Percentiles rank a stretch among this genome's conserved stretches.
phyloP scores from a whole-genome alignment of 1,140 invertebrate species.

The Pseudobourletiella spinata region DNA sequence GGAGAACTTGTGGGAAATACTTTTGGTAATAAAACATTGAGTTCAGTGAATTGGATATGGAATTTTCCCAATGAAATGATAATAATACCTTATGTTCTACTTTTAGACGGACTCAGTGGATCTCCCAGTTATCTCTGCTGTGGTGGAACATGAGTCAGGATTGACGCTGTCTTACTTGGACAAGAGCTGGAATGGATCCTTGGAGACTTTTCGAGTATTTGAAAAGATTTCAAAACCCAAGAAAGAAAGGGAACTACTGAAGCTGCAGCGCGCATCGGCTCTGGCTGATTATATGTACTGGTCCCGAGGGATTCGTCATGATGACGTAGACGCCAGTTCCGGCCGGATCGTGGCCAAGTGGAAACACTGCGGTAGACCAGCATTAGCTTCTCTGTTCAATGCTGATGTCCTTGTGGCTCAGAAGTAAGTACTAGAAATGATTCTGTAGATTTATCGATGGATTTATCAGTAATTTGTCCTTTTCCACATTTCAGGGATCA shows the following conservation, averaged over 20 bases:
- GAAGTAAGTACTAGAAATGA: constrained; percentile 16
- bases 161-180: constrained; percentile 5
- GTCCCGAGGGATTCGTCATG: background rate
- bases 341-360: constrained; percentile 15
- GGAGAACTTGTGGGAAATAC: constrained; percentile 6
- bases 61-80: too few species aligned
- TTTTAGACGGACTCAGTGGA: constrained; percentile 1
- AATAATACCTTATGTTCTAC: too few species aligned
- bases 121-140: constrained; percentile 1
- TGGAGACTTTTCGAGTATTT: constrained; percentile 19
- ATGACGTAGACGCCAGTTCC: background rate
- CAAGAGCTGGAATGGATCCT: background rate
- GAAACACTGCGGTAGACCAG: constrained; percentile 1
- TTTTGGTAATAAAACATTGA: too few species aligned
- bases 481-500: constrained; percentile 15
- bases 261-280: constrained; percentile 9
- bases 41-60: too few species aligned
- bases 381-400: background rate
- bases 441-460: constrained; percentile 1
- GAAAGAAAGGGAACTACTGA: constrained; percentile 10
- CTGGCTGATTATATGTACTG: constrained; percentile 15
- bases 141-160: background rate
- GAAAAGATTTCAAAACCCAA: constrained; percentile 10
- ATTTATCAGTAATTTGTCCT: background rate
- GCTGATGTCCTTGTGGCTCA: constrained; percentile 14